Base-by-base conservation (phyloP, 2,113 vertebrate genomes). In the Nansenia antarctica region DNA sequence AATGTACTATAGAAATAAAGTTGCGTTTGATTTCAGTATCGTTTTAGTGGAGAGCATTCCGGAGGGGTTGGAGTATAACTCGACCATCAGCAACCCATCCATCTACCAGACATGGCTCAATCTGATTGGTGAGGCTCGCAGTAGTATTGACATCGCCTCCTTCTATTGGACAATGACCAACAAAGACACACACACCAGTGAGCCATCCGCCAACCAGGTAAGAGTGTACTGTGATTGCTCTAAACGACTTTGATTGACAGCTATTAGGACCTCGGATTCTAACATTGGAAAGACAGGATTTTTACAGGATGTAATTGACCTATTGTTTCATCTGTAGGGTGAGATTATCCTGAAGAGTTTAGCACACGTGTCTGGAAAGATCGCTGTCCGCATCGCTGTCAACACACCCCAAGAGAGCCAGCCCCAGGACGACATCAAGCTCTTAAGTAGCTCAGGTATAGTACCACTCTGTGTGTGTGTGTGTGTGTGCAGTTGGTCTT, bases 111-210 rank as follows among this genome's bases (percentile, higher is more conserved):
- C 92, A 0, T 98, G 96, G 96, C 69, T 86, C 65, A 65, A 77
- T 0, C 92, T 98, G 61, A 77, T 96, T 22, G 52, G 27, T 0
- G 74, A 84, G 0, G 93, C 92, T 27, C 82, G 71, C n/a, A 92
- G 64, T 88, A 96, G 92, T 11, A 22, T 98, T 47, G 95, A 98
- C 88, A 93, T 98, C 1, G 94, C 96, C 5, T 96, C 96, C n/a
- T 98, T 98, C 88, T 98, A 98, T 27, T 98, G 96, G 96, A 95
- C 94, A 9, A 85, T 98, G 69, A 94, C 90, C 22, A 97, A 96
- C 66, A 63, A 86, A 1, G 96, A 98, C 88, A 97, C 95, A 0
- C 29, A 61, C 24, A 95, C 94, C 0, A 71, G 86, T 0, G 93
- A 96, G n/a, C 88, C 93, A 0, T 91, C 95, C 0, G 95, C 95